Evolutionary conservation across 2,797 vertebrate species (phyloP).

Genomic region (Notolabrus celidotus): DNA sequence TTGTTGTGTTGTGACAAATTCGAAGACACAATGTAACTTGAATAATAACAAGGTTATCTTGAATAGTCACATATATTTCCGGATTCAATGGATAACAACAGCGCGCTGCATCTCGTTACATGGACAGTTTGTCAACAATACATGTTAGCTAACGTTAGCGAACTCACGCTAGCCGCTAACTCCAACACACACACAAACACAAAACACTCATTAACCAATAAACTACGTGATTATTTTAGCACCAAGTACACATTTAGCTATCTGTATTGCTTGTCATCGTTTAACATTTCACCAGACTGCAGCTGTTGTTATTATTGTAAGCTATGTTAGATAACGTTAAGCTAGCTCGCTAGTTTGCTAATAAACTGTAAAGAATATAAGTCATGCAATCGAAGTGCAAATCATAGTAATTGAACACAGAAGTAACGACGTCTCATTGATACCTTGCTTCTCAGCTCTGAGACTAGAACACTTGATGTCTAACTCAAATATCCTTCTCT

Average conservation of each 20-base stretch:
- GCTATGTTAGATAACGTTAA: constrained; percentile 60
- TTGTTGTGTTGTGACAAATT: neutral
- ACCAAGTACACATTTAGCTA: neutral
- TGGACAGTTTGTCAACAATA: constrained; percentile 36
- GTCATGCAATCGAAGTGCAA: neutral
- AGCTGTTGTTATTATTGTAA: constrained; percentile 74
- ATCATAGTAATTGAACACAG: neutral
- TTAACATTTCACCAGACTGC: constrained; percentile 42
- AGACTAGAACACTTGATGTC: constrained; percentile 86
- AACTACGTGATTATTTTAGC: too few species aligned
- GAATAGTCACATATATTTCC: neutral
- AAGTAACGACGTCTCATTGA: neutral
- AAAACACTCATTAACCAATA: neutral
- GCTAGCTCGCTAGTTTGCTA: constrained; percentile 64
- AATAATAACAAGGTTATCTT: neutral
- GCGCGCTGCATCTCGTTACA: neutral
- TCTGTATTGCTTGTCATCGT: neutral
- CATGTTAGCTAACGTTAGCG: constrained; percentile 55
- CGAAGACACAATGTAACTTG: neutral
- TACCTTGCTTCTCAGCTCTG: constrained; percentile 86
- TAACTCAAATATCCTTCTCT: constrained; percentile 88
- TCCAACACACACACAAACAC: neutral
- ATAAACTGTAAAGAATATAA: constrained; percentile 20
- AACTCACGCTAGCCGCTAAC: constrained; percentile 40
- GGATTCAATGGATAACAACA: neutral